Evolutionary conservation across 2,113 vertebrate genomes (phyloP), one percentile per base, ranked within the genome.

Genomic region (Platichthys flesus): DNA sequence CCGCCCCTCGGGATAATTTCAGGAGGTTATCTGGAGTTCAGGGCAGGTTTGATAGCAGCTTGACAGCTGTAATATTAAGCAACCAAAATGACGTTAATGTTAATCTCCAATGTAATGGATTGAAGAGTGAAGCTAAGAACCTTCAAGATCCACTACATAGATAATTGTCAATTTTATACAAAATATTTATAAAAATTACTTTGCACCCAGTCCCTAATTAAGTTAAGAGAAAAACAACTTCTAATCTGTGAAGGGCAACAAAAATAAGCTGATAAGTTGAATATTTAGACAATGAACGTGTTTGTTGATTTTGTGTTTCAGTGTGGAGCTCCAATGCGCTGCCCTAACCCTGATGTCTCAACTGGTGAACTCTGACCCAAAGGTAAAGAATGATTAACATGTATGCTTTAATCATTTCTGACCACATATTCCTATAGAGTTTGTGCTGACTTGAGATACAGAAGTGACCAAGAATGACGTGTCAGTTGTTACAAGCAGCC

Each of bases 321-420:
- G 97, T 79, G 89, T 94, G 92, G 96, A 97, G 92, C 88, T 96
- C 72, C 96, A 95, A 89, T 96, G 95, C 67, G 88, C 94, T n/a
- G 92, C 95, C 74, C 90, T 99, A 75, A 95, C 84, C 49, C 94
- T 99, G 80, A 82, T 94, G 45, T 98, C 98, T 40, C 95, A 74
- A 60, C 77, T 98, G 90, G 82, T 97, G 63, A 91, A 84, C 81
- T 87, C 79, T 13, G 74, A 70, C 71, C 85, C 37, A 13, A 78
- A 86, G 89, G 91, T 92, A 90, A 82, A 28, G 5, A 58, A 51
- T 37, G 49, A 58, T 14, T 14, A 20, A 24, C 5, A 57, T 20
- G 35, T 61, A 21, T 54, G 52, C n/a, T 54, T 21, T 21, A 51
- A 16, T 51, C 18, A 10, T 42, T 42, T 42, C 40, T 13, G 40